phyloP scores from a whole-genome alignment of 2,113 vertebrate species.

The Procavia capensis region DNA sequence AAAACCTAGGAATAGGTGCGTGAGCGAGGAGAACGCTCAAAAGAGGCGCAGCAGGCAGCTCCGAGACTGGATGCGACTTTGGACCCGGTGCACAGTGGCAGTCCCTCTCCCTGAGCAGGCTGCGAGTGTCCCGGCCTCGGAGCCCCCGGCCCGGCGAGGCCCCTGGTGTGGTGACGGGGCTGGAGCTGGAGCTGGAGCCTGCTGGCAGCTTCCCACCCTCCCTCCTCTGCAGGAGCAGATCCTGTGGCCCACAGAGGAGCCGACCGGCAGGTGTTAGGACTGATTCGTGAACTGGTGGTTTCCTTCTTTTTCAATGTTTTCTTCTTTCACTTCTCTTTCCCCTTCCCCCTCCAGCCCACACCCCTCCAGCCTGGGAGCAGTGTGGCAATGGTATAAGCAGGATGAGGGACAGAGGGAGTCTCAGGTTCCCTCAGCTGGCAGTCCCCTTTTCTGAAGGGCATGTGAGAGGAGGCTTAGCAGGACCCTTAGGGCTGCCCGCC shows the following conservation, averaged over 20 bases:
- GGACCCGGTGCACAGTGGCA: constrained; percentile 67
- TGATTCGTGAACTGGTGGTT: constrained; percentile 3
- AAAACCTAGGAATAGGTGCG: constrained; percentile 91
- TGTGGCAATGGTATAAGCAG: neutral
- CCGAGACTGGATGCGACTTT: constrained; percentile 74
- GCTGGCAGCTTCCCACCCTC: constrained; percentile 32
- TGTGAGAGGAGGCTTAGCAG: neutral
- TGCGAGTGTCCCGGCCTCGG: neutral
- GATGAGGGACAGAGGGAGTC: accelerated
- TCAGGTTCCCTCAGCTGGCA: neutral
- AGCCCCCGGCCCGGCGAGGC: neutral
- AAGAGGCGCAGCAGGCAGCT: constrained; percentile 74
- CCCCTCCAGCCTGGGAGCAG: neutral
- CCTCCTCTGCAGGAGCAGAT: constrained; percentile 42
- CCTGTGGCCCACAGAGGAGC: neutral
- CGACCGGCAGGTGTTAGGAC: neutral
- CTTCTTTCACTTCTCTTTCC: neutral
- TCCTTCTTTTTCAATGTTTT: neutral
- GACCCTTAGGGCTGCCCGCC: neutral
- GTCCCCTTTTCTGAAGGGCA: neutral
- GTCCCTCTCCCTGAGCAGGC: neutral
- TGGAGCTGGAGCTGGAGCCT: constrained; percentile 46
- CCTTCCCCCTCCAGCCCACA: accelerated
- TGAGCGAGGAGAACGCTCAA: constrained; percentile 73
- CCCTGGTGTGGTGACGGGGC: neutral